Evolutionary conservation across 2,113 vertebrate genomes (phyloP).

Genomic region (Oncorhynchus tshawytscha): DNA sequence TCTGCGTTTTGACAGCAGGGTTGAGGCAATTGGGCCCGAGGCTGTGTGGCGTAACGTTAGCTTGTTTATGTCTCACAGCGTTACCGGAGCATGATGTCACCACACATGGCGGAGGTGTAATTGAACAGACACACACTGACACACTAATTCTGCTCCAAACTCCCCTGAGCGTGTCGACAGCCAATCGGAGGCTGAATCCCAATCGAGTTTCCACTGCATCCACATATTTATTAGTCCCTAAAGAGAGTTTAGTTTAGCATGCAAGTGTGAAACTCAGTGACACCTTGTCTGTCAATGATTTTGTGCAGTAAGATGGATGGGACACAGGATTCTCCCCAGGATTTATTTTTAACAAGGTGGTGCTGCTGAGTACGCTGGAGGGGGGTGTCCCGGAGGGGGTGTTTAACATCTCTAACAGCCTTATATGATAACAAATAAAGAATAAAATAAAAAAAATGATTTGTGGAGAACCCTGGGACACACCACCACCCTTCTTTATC

Average conservation of each 20-base stretch:
- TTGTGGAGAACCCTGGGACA: too few species aligned
- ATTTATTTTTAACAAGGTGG: too few species aligned
- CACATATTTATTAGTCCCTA: slow-evolving; percentile 64
- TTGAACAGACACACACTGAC: slow-evolving; percentile 35
- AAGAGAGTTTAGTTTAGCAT: slow-evolving; percentile 53
- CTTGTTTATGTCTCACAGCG: slow-evolving; percentile 13
- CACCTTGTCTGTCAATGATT: slow-evolving; percentile 17
- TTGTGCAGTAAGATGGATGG: neutral
- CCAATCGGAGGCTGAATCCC: slow-evolving; percentile 45
- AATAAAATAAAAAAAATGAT: too few species aligned
- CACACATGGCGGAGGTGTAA: slow-evolving; percentile 49
- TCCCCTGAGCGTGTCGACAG: slow-evolving; percentile 52
- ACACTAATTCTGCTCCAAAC: slow-evolving; percentile 39
- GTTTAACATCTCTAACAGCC: too few species aligned
- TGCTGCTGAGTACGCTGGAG: too few species aligned
- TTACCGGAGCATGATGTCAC: slow-evolving; percentile 26
- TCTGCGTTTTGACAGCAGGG: neutral
- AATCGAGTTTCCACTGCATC: slow-evolving; percentile 32
- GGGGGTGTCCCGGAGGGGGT: too few species aligned
- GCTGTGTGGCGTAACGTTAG: neutral
- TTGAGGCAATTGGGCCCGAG: neutral
- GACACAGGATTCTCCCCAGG: neutral
- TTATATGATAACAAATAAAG: neutral
- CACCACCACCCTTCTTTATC: too few species aligned
- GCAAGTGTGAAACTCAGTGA: slow-evolving; percentile 45